Percentiles rank a stretch among this genome's conserved stretches.
Evolutionary conservation across 2,797 vertebrate species (phyloP).

Genomic region (Sebastes matsubarae): DNA sequence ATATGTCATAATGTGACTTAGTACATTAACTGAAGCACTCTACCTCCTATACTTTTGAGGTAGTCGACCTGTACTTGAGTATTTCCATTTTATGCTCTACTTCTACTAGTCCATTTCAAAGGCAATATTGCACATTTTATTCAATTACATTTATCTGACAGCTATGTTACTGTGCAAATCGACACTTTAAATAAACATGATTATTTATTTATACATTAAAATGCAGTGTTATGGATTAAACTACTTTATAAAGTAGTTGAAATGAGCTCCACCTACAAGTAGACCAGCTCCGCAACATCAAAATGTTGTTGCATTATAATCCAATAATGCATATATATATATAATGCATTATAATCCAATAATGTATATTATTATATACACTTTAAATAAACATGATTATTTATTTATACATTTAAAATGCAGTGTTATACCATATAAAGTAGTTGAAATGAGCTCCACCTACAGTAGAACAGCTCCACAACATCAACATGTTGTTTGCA

Average conservation of each 20-base stretch:
- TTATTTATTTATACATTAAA: neutral
- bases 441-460: neutral
- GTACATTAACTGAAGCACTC: neutral
- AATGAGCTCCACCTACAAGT: neutral
- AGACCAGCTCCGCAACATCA: neutral
- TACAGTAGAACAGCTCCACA: neutral
- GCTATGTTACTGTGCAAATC: neutral
- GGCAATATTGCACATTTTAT: neutral
- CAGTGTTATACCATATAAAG: neutral
- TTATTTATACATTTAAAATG: neutral
- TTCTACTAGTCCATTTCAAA: neutral
- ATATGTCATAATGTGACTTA: neutral
- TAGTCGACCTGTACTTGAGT: neutral
- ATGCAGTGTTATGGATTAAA: neutral
- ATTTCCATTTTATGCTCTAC: neutral
- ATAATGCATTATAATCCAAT: neutral
- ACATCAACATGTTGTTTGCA: neutral
- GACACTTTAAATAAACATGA: neutral
- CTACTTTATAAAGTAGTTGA: neutral
- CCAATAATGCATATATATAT: neutral
- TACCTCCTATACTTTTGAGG: neutral
- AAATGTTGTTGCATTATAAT: neutral
- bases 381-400: neutral
- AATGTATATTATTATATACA: neutral
- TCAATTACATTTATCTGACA: neutral